Evolutionary conservation across 2,888 invertebrate species (phyloP).

Genomic region (Chrysina gloriosa): DNA sequence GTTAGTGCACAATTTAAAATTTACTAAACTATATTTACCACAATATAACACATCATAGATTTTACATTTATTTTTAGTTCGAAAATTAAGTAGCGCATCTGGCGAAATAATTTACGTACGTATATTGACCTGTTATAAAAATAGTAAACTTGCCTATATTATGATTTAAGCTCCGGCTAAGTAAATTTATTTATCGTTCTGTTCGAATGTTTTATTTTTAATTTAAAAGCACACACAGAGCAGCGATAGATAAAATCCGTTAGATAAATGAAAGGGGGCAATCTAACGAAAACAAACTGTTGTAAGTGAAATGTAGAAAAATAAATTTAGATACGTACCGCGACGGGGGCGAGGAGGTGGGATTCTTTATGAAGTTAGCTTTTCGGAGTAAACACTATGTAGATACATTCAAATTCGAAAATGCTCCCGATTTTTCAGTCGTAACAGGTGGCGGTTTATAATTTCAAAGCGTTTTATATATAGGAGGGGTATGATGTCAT

Average conservation of each 20-base stretch:
- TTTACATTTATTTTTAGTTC: slow-evolving; percentile 4
- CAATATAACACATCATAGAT: neutral
- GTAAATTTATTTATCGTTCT: neutral
- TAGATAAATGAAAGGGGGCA: neutral
- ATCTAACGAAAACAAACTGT: neutral
- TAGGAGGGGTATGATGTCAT: slow-evolving; percentile 25
- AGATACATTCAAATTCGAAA: neutral
- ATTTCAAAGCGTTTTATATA: slow-evolving; percentile 14
- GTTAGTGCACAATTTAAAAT: slow-evolving; percentile 3
- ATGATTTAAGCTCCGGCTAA: neutral
- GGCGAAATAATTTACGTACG: slow-evolving; percentile 28
- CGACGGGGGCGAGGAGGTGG: too few species aligned
- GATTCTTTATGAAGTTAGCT: too few species aligned
- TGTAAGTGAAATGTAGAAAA: slow-evolving; percentile 12
- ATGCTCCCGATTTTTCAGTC: neutral
- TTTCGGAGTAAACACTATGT: neutral
- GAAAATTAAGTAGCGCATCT: neutral
- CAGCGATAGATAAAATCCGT: neutral
- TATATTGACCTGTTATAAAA: slow-evolving; percentile 28
- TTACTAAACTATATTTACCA: slow-evolving; percentile 11
- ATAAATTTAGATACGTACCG: too few species aligned
- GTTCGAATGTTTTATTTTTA: neutral
- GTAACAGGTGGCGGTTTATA: slow-evolving; percentile 8
- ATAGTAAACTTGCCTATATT: slow-evolving; percentile 15
- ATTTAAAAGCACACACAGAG: neutral